Percentiles rank a stretch among this genome's conserved stretches.
Evolutionary conservation across 2,113 vertebrate genomes (phyloP).

Genomic region (Conger conger): DNA sequence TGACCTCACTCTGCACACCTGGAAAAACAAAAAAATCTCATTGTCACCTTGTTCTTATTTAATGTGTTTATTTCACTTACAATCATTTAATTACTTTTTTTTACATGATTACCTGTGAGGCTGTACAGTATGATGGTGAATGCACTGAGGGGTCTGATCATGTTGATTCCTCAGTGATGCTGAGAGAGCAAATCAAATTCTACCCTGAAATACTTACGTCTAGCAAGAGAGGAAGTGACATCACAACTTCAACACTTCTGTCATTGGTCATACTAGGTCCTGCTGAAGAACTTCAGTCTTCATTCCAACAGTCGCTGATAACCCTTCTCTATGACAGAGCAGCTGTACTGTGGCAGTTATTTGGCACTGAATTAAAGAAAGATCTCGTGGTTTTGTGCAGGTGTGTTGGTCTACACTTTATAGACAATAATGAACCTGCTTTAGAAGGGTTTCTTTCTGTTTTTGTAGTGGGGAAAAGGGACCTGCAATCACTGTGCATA

Average conservation of each 20-base stretch:
- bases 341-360: neutral
- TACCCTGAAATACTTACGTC: no score
- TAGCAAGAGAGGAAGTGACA: neutral
- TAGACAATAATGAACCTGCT: neutral
- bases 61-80: no score
- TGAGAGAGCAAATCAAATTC: no score
- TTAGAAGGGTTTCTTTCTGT: neutral
- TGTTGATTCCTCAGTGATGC: no score
- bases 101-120: no score
- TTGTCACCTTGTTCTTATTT: no score
- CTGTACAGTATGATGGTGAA: no score
- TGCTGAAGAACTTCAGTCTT: neutral
- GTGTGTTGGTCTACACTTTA: neutral
- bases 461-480: constrained; percentile 39
- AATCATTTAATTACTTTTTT: no score
- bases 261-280: neutral
- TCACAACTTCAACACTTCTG: neutral
- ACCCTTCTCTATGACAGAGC: neutral
- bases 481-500: constrained; percentile 44
- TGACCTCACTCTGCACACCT: no score
- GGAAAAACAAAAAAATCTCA: no score
- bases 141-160: no score
- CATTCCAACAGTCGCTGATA: neutral
- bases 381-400: neutral
- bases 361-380: neutral